These are phyloP conservation scores for Caenorhabditis sp. DNA, from an alignment of 2,888 invertebrate species.

Conservation along the genomic window DNA sequence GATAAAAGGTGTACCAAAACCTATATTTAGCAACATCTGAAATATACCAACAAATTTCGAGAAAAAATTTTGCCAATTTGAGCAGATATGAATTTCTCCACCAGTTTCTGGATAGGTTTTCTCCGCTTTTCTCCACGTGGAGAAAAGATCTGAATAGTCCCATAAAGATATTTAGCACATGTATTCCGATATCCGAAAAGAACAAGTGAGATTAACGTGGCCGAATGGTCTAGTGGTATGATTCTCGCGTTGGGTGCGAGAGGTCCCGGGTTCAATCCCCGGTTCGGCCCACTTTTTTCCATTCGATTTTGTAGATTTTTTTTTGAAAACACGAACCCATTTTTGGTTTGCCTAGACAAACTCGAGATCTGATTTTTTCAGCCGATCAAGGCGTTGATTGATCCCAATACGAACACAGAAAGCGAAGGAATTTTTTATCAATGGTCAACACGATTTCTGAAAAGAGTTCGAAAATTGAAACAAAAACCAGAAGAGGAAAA, in stretches of 20 bases:
- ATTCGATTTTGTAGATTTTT: background rate
- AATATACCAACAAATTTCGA: too few relatives aligned
- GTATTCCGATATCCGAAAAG: too few relatives aligned
- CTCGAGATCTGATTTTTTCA: conserved; percentile 10
- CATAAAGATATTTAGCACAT: too few relatives aligned
- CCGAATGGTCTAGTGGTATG: conserved; percentile 70
- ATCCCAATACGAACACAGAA: conserved; percentile 10
- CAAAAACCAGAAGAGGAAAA: background rate
- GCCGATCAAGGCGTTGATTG: conserved; percentile 22
- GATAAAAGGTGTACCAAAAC: too few relatives aligned
- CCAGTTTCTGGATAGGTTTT: too few relatives aligned
- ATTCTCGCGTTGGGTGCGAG: conserved; percentile 71
- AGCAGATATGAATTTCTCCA: too few relatives aligned
- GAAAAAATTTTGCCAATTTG: too few relatives aligned
- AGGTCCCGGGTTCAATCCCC: conserved; percentile 70
- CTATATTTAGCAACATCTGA: too few relatives aligned
- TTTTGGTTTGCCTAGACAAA: background rate
- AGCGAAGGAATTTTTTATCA: conserved; percentile 10
- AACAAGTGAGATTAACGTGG: too few relatives aligned
- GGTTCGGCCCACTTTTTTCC: conserved; percentile 32
- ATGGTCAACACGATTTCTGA: conserved; percentile 1
- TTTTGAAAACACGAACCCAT: background rate
- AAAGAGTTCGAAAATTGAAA: background rate
- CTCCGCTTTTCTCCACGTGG: too few relatives aligned
- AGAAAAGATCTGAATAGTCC: too few relatives aligned